Evolutionary conservation across 2,888 invertebrate genomes (phyloP).

Genomic region (Scaeva pyrastri): DNA sequence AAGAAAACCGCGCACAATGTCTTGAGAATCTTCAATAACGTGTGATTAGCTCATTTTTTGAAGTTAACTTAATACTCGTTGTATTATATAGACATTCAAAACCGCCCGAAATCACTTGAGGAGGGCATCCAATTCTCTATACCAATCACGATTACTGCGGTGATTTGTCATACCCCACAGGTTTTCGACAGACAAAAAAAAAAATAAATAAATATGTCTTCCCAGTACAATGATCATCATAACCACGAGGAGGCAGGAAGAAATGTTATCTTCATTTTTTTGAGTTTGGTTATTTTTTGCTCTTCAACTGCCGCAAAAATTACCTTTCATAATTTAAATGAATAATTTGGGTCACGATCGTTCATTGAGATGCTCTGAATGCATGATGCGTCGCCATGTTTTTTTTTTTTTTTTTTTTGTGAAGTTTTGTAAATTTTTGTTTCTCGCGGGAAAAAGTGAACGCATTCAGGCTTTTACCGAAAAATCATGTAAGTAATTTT

Average conservation of each 20-base stretch:
- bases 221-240: conserved; percentile 29
- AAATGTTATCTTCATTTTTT: conserved; percentile 25
- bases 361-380: conserved; percentile 60
- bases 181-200: conserved; percentile 21
- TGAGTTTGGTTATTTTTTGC: not conserved
- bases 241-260: conserved; percentile 57
- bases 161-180: conserved; percentile 73
- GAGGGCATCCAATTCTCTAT: conserved; percentile 49
- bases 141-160: conserved; percentile 63
- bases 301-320: conserved; percentile 48
- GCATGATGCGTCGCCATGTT: conserved; percentile 58
- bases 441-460: conserved; percentile 59
- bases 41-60: conserved; percentile 55
- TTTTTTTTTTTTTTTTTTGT: conserved; percentile 10
- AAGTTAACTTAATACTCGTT: not conserved
- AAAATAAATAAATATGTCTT: conserved; percentile 30
- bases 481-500: conserved; percentile 26
- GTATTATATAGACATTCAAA: conserved; percentile 12
- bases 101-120: conserved; percentile 8
- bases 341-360: conserved; percentile 76
- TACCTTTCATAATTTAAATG: conserved; percentile 75
- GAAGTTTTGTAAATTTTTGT: not conserved
- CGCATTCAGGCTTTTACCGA: conserved; percentile 61
- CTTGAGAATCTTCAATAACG: conserved; percentile 41
- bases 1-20: conserved; percentile 50